Percentiles rank a stretch among this genome's conserved stretches.
Conservation (phyloP, 64 coral and sea anemone species). For the Porites lutea region DNA sequence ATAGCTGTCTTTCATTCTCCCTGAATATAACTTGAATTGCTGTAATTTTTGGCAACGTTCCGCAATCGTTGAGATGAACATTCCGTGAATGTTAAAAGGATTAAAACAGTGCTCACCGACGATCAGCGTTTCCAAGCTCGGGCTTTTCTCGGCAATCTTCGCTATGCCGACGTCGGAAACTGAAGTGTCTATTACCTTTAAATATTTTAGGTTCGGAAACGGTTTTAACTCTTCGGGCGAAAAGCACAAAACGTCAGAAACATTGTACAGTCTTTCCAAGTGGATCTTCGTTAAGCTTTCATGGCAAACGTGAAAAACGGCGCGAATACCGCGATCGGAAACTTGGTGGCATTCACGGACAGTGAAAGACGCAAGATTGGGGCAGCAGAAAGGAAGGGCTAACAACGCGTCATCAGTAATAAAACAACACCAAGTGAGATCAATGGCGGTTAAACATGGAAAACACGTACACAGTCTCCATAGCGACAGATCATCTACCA, state of each 20-base stretch:
- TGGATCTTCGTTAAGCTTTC: conserved; percentile 40
- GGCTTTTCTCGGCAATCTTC: conserved; percentile 67
- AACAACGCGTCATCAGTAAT: conserved; percentile 80
- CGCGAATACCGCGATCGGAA: conserved; percentile 73
- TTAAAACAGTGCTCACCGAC: conserved; percentile 75
- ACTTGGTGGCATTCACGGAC: conserved; percentile 83
- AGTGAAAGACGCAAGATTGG: conserved; percentile 43
- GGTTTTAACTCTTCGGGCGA: conserved; percentile 19
- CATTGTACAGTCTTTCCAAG: conserved; percentile 67
- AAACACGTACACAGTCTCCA: conserved; percentile 68
- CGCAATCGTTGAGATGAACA: conserved; percentile 56
- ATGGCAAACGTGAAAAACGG: conserved; percentile 61
- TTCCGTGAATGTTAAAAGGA: conserved; percentile 72
- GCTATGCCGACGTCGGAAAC: conserved; percentile 75
- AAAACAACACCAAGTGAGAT: conserved; percentile 87
- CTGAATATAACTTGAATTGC: conserved; percentile 66
- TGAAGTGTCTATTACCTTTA: conserved; percentile 76
- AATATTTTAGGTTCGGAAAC: conserved; percentile 40
- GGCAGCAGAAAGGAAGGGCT: conserved; percentile 59
- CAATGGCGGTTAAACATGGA: conserved; percentile 62
- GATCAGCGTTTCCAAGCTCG: conserved; percentile 58
- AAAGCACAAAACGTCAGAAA: conserved; percentile 61
- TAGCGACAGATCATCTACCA: conserved; percentile 68
- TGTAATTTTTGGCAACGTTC: conserved; percentile 66
- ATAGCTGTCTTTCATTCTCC: conserved; percentile 78